Evolutionary conservation across 2,888 invertebrate species (phyloP), one percentile per base, ranked within the genome.

Genomic region (Azorinus chamasolen): DNA sequence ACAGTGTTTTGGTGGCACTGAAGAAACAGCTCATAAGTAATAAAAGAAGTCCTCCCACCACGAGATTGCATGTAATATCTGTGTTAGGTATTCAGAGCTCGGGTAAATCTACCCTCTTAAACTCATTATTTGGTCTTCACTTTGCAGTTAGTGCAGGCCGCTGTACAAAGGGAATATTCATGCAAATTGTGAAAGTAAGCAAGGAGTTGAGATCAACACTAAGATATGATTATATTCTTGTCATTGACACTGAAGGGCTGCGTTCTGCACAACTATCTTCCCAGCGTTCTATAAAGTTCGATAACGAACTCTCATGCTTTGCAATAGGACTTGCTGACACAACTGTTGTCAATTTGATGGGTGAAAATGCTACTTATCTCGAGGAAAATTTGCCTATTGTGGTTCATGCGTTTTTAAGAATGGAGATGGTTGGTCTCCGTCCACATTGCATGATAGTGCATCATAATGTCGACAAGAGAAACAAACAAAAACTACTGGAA

Each of bases 61-160:
- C 20, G 0, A 50, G 32, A 51, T 22, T 58, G 0, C 51, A 68
- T 20, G 37, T 50, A 1, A 12, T 79, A 12, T 66, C 74, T 14
- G 59, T 68, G 14, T 32, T 79, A n/a, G 79, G 79, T 10, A 74
- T 71, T 25, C 73, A 79, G 25, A 74, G 79, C 43, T 70, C 75
- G 1, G 75, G 75, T 2, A 76, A 76, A 24, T 76, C 75, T 14
- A 76, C 75, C 0, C 39, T 76, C 16, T 45, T 76, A 12, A 76
- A 76, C 24, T 45, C 70, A 18, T 39, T 76, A 37, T 70, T 76
- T 55, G 75, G 75, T 2, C 51, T 64, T 1, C 43, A 53, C 20
- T 76, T 70, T 51, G 50, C 75, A 1, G 73, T 79, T 4, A 70
- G 74, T 66, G 66, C 73, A 18, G 79, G 79, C 2, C 32, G 74